These are phyloP conservation scores for Pristiophorus japonicus DNA, from an alignment of 2,113 vertebrate genomes.

Conservation along the genomic window DNA sequence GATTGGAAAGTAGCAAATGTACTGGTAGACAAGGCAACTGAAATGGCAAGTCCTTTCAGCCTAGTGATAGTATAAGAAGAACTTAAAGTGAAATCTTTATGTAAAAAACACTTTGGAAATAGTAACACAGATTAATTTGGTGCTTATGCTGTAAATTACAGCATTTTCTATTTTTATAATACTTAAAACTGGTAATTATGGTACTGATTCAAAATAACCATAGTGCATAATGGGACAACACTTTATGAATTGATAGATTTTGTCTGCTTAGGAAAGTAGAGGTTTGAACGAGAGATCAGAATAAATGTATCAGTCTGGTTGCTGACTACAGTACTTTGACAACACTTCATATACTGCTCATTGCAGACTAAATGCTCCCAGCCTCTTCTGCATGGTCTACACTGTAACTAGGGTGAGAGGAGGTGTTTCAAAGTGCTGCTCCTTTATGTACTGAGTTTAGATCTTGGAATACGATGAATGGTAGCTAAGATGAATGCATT, in stretches of 20 bases:
- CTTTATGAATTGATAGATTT: background rate
- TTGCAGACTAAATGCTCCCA: conserved; percentile 48
- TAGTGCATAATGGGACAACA: background rate
- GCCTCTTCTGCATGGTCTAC: conserved; percentile 55
- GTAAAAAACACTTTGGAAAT: background rate
- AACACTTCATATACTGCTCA: conserved; percentile 2
- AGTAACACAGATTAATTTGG: background rate
- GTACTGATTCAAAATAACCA: background rate
- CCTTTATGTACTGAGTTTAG: conserved; percentile 76
- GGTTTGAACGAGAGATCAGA: too few species aligned
- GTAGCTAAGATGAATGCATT: conserved; percentile 84
- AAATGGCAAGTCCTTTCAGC: background rate
- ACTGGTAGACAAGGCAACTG: background rate
- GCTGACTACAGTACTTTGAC: background rate
- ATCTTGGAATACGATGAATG: conserved; percentile 79
- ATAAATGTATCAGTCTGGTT: background rate
- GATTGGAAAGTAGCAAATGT: background rate
- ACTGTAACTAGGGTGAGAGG: conserved; percentile 70
- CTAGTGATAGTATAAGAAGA: background rate
- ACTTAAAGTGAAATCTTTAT: background rate
- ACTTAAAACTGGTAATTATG: background rate
- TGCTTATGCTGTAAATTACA: background rate
- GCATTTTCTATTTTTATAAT: background rate
- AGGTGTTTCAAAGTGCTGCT: conserved; percentile 62
- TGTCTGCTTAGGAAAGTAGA: background rate